Evolutionary conservation across 2,113 vertebrate genomes (phyloP).

Genomic region (Sisor rabdophorus): DNA sequence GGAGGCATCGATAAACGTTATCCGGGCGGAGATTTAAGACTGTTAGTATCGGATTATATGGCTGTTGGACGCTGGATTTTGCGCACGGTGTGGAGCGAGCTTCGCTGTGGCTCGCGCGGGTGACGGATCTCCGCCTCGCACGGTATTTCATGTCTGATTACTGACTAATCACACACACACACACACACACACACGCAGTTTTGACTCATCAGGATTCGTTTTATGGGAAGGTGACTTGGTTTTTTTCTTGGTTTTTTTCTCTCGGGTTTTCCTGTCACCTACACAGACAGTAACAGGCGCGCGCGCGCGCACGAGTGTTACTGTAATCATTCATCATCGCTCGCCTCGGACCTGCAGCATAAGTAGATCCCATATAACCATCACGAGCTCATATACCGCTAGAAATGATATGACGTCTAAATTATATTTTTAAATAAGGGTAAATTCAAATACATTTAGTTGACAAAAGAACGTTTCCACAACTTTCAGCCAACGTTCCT

Average conservation of each 20-base stretch:
- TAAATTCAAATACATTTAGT: no score
- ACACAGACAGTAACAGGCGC: slow-evolving; percentile 37
- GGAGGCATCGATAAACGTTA: no score
- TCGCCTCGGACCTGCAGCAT: background rate
- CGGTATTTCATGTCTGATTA: slow-evolving; percentile 40
- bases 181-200: slow-evolving; percentile 24
- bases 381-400: background rate
- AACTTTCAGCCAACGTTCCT: no score
- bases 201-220: slow-evolving; percentile 50
- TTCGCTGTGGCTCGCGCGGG: slow-evolving; percentile 34
- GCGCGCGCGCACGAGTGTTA: slow-evolving; percentile 28
- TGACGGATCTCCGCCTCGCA: slow-evolving; percentile 39
- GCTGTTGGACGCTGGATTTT: slow-evolving; percentile 22
- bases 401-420: no score
- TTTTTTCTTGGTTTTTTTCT: slow-evolving; percentile 23
- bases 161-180: slow-evolving; percentile 45
- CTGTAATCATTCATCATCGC: slow-evolving; percentile 39
- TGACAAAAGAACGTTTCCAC: no score
- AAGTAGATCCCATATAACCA: slow-evolving; percentile 1
- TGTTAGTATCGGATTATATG: slow-evolving; percentile 25
- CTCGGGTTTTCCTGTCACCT: slow-evolving; percentile 46
- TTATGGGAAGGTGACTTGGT: slow-evolving; percentile 38
- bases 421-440: no score
- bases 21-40: background rate
- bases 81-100: background rate